These are phyloP conservation scores for Drosophila miranda DNA, from an alignment of 1,140 invertebrate species.

Conservation along the genomic window DNA sequence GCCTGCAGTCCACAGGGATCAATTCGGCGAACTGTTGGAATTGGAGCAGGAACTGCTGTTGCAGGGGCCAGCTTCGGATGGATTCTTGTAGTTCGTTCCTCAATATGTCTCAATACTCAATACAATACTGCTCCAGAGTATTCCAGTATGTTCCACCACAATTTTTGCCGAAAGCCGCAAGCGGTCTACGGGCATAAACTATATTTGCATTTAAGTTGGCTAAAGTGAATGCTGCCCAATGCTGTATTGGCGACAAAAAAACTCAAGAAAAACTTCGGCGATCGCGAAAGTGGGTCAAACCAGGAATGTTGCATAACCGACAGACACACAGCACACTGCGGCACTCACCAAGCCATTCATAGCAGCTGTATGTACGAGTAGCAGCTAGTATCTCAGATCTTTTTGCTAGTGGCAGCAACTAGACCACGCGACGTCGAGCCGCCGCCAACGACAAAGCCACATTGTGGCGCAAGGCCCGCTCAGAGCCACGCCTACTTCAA, in stretches of 20 bases:
- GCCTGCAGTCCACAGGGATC: background rate
- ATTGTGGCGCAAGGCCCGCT: conserved; percentile 54
- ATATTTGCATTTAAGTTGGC: conserved; percentile 34
- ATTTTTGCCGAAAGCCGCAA: conserved; percentile 9
- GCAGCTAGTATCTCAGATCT: conserved; percentile 61
- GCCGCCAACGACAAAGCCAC: conserved; percentile 23
- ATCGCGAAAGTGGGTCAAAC: conserved; percentile 68
- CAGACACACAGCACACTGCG: conserved; percentile 17
- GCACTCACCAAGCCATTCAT: conserved; percentile 57
- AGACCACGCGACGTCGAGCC: conserved; percentile 56
- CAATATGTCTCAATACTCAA: no score
- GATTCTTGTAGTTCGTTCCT: no score
- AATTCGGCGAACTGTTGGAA: background rate
- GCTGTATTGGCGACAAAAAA: conserved; percentile 57
- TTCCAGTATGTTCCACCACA: background rate
- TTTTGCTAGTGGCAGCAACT: conserved; percentile 73
- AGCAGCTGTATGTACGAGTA: conserved; percentile 17
- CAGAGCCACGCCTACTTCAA: conserved; percentile 69
- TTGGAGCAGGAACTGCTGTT: background rate
- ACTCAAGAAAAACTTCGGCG: conserved; percentile 37
- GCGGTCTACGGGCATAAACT: conserved; percentile 2
- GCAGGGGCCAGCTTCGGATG: background rate
- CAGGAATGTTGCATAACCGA: conserved; percentile 77
- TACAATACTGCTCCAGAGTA: conserved; percentile 20
- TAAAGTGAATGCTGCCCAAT: conserved; percentile 64